A percentile compares a stretch with the other conserved stretches of the same genome.
phyloP scores from a whole-genome alignment of 2,888 invertebrate genomes.

The Tromatobia lineatoria region DNA sequence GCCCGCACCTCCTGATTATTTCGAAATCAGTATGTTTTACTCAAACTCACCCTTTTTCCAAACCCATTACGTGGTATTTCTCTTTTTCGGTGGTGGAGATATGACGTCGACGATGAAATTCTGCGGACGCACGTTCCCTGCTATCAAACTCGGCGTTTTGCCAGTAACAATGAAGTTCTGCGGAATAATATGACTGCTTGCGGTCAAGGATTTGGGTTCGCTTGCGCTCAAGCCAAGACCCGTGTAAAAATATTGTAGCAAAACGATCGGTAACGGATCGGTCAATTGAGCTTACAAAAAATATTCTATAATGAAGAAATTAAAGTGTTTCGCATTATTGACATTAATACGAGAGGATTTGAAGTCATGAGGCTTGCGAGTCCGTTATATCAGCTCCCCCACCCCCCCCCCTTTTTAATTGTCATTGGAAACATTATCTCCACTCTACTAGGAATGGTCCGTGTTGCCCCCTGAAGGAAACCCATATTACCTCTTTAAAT shows the following conservation, averaged over 20 bases:
- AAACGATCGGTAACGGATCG: background rate
- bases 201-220: conserved; percentile 31
- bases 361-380: too few species aligned
- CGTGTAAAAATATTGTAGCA: background rate
- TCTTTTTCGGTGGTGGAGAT: conserved; percentile 57
- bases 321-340: too few species aligned
- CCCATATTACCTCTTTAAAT: too few species aligned
- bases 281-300: too few species aligned
- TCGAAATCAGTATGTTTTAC: background rate
- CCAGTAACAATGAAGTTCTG: conserved; percentile 78
- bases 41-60: too few species aligned
- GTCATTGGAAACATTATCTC: too few species aligned
- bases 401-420: too few species aligned
- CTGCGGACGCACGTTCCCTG: conserved; percentile 66
- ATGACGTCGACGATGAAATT: conserved; percentile 56
- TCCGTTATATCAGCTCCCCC: too few species aligned
- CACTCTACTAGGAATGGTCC: too few species aligned
- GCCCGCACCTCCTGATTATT: background rate
- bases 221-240: background rate
- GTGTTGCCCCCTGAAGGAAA: too few species aligned
- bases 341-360: too few species aligned
- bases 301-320: too few species aligned
- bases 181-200: conserved; percentile 75
- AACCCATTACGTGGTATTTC: background rate
- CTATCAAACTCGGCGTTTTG: conserved; percentile 77